phyloP scores from a whole-genome alignment of 2,797 vertebrate genomes.

The Rallus crepitans region DNA sequence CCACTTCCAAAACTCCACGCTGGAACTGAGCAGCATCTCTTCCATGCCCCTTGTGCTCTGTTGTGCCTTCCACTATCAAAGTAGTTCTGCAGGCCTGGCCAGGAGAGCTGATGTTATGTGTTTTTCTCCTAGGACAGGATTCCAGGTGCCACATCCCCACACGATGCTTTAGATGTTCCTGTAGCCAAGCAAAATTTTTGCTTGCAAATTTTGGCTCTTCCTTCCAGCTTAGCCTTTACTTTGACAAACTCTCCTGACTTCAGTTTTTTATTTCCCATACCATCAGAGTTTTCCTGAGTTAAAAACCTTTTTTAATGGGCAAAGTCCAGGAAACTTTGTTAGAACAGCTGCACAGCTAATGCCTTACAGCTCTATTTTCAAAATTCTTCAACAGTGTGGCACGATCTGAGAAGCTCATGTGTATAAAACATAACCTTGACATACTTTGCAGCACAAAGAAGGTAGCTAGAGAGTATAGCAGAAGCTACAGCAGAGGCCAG shows the following conservation, averaged over 20 bases:
- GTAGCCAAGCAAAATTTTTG: constrained; percentile 55
- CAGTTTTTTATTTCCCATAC: constrained; percentile 36
- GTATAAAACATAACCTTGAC: background rate
- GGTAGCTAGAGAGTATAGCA: background rate
- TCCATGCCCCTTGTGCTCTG: fast-evolving
- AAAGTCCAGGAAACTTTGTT: constrained; percentile 25
- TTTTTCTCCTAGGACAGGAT: background rate
- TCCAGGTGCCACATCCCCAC: constrained; percentile 40
- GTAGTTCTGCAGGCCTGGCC: background rate
- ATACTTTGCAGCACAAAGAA: background rate
- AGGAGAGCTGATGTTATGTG: background rate
- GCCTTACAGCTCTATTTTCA: background rate
- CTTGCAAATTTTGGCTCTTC: constrained; percentile 40
- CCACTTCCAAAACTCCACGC: background rate
- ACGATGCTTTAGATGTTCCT: background rate
- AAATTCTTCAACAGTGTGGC: background rate
- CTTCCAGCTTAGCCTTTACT: background rate
- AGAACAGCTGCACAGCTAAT: constrained; percentile 48
- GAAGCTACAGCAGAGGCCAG: background rate
- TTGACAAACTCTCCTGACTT: constrained; percentile 27
- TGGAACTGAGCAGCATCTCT: background rate
- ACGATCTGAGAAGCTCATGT: background rate
- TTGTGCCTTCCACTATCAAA: background rate
- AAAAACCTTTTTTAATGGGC: background rate
- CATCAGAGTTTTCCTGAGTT: background rate